Conservation (phyloP, 2,797 vertebrate species). For the Sebastes iracundus region DNA sequence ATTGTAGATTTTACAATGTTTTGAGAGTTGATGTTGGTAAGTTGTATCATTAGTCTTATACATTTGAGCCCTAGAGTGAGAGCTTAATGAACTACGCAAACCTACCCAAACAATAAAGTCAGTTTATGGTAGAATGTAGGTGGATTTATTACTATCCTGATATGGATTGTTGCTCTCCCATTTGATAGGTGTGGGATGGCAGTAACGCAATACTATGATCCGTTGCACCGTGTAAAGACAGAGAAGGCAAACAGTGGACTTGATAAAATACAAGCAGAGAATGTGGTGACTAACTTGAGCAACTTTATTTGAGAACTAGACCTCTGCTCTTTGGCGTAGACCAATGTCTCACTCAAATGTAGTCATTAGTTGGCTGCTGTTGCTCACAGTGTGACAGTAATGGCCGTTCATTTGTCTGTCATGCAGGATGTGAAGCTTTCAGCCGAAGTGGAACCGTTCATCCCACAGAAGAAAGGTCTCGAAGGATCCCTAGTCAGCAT, state of each 20-base stretch:
- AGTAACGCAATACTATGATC: background rate
- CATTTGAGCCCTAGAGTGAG: background rate
- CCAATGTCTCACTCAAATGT: background rate
- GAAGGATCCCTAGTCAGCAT: slow-evolving; percentile 91
- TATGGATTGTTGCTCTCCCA: background rate
- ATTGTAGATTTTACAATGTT: background rate
- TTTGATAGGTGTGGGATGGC: background rate
- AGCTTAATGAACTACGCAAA: background rate
- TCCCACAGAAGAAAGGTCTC: slow-evolving; percentile 96
- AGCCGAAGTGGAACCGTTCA: slow-evolving; percentile 98
- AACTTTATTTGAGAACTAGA: background rate
- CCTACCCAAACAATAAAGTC: background rate
- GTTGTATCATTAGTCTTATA: background rate
- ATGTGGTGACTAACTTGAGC: background rate
- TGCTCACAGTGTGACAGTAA: slow-evolving; percentile 2
- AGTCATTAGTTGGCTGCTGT: background rate
- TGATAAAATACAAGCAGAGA: background rate
- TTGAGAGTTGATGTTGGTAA: background rate
- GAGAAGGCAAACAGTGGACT: background rate
- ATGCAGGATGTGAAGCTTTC: slow-evolving; percentile 96
- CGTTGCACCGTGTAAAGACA: accelerated
- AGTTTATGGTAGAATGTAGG: background rate
- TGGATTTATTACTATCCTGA: background rate
- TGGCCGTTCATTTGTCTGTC: slow-evolving; percentile 20
- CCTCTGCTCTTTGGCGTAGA: background rate